A percentile compares a stretch with the other conserved stretches of the same genome.
Conservation (phyloP, 2,113 vertebrate species). For the Melanerpes aurifrons region DNA sequence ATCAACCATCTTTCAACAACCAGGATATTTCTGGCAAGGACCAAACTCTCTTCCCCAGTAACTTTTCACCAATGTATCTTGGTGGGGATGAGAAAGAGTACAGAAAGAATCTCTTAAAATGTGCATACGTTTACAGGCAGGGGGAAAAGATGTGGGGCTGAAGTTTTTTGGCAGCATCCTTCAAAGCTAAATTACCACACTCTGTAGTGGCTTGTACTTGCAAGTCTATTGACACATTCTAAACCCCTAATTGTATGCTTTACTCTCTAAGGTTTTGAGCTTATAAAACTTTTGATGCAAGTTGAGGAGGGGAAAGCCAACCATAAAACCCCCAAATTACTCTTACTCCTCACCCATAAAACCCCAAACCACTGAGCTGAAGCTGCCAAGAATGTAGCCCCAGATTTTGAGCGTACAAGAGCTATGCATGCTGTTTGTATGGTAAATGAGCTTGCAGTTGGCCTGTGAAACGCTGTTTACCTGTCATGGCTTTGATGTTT, state of each 20-base stretch:
- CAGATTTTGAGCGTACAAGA: neutral
- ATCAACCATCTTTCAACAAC: neutral
- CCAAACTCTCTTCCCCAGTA: slow-evolving; percentile 21
- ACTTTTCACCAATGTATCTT: slow-evolving; percentile 14
- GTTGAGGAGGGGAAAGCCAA: neutral
- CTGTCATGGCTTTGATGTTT: neutral
- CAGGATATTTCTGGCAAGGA: neutral
- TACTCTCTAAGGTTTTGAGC: neutral
- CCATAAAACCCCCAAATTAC: neutral
- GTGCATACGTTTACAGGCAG: neutral
- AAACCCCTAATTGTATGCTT: neutral
- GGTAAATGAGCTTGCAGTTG: slow-evolving; percentile 10
- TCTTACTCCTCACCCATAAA: neutral
- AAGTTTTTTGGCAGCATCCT: neutral
- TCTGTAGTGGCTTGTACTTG: neutral
- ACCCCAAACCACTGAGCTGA: neutral
- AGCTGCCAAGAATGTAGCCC: slow-evolving; percentile 33
- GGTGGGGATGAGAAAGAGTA: neutral
- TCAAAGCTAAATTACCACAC: neutral
- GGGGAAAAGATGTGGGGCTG: neutral
- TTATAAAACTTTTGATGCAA: neutral
- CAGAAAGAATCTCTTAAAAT: neutral
- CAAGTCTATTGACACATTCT: neutral
- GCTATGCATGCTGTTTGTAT: slow-evolving; percentile 30
- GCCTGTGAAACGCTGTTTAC: neutral